Percentiles rank a stretch among this genome's conserved stretches.
Conservation (phyloP, 2,888 invertebrate genomes). For the Aleiodes alternator region DNA sequence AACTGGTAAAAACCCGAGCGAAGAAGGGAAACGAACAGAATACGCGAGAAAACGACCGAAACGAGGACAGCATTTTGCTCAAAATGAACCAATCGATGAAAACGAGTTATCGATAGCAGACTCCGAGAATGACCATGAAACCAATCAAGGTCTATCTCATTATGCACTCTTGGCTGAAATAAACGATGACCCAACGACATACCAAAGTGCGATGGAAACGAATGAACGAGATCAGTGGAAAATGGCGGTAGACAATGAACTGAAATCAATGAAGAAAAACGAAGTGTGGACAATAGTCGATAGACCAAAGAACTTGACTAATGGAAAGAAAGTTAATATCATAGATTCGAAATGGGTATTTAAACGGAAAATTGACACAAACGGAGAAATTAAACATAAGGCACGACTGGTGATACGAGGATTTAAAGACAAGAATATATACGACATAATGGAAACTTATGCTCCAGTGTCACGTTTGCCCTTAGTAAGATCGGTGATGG, state of each 20-base stretch:
- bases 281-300: background rate
- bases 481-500: slow-evolving; percentile 49
- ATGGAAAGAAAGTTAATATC: background rate
- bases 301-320: background rate
- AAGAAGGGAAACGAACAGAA: slow-evolving; percentile 3
- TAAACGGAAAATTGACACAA: background rate
- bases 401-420: slow-evolving; percentile 33
- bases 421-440: slow-evolving; percentile 48
- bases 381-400: background rate
- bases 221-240: slow-evolving; percentile 2
- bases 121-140: too few species aligned
- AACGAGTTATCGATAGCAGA: too few species aligned
- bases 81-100: too few species aligned
- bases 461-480: slow-evolving; percentile 46
- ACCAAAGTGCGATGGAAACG: slow-evolving; percentile 44
- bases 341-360: too few species aligned
- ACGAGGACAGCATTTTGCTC: too few species aligned
- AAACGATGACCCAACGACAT: slow-evolving; percentile 44
- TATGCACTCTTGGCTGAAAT: slow-evolving; percentile 38
- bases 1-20: background rate
- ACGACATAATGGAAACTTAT: slow-evolving; percentile 34
- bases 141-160: background rate
- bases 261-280: background rate
- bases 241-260: background rate
- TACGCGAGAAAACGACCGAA: too few species aligned